Conservation (phyloP, 2,888 invertebrate species). For the Hypselothyrea guttata region DNA sequence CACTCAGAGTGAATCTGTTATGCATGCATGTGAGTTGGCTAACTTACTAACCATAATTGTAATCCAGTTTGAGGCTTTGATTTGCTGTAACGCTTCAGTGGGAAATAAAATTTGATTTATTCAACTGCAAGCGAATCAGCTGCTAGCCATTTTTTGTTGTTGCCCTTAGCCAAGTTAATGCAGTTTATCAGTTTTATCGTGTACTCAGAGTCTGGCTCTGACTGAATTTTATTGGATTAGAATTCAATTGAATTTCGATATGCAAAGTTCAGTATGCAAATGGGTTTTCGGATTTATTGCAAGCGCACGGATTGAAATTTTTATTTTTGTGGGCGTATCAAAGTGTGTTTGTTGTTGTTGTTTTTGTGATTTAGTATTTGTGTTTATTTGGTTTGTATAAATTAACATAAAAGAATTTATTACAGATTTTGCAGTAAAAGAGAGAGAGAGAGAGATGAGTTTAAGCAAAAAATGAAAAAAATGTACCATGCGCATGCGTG, state of each 20-base stretch:
- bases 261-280: conserved; percentile 49
- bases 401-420: conserved; percentile 26
- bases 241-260: conserved; percentile 14
- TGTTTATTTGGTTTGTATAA: conserved; percentile 27
- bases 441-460: conserved; percentile 56
- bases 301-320: conserved; percentile 13
- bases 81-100: conserved; percentile 50
- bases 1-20: not conserved
- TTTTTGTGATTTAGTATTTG: conserved; percentile 26
- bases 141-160: conserved; percentile 26
- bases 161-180: conserved; percentile 38
- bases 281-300: conserved; percentile 29
- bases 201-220: conserved; percentile 7
- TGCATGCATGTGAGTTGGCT: conserved; percentile 16
- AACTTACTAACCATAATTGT: conserved; percentile 80
- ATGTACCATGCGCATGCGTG: conserved; percentile 83
- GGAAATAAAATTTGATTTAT: conserved; percentile 33
- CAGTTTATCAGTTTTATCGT: conserved; percentile 30
- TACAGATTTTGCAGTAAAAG: conserved; percentile 1
- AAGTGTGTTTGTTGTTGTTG: conserved; percentile 20
- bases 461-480: conserved; percentile 66
- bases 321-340: conserved; percentile 19
- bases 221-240: conserved; percentile 1
- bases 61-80: conserved; percentile 82
- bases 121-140: conserved; percentile 16